A percentile compares a stretch with the other conserved stretches of the same genome.
These are phyloP conservation scores for Malthinus seriepunctatus DNA, from an alignment of 2,888 invertebrate species.

Conservation along the genomic window DNA sequence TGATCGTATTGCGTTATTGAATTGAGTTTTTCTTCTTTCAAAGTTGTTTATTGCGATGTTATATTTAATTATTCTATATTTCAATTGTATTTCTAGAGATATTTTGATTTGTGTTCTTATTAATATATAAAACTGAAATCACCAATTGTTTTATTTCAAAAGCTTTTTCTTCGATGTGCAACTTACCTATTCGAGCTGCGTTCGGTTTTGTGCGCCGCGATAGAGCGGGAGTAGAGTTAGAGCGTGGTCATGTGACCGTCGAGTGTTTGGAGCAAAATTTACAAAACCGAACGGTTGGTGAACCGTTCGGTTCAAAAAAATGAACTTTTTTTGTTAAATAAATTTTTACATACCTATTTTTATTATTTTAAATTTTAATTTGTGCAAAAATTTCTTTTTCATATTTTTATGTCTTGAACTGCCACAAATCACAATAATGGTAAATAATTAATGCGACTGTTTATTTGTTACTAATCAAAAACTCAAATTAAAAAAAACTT, in stretches of 20 bases:
- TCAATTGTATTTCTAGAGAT: conserved; percentile 48
- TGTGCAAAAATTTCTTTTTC: too few relatives aligned
- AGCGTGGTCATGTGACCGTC: too few relatives aligned
- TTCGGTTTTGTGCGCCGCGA: too few relatives aligned
- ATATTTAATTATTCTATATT: conserved; percentile 45
- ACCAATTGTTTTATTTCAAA: conserved; percentile 7
- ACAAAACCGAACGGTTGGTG: too few relatives aligned
- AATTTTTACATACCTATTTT: conserved; percentile 1
- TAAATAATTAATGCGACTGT: not conserved
- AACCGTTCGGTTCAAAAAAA: too few relatives aligned
- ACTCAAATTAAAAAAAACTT: too few relatives aligned
- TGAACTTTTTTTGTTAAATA: too few relatives aligned
- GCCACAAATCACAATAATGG: not conserved
- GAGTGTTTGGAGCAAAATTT: too few relatives aligned
- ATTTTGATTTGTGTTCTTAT: conserved; percentile 52
- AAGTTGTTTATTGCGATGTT: conserved; percentile 42
- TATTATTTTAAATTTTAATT: not conserved
- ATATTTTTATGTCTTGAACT: too few relatives aligned
- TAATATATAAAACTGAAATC: conserved; percentile 45
- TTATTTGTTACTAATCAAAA: too few relatives aligned
- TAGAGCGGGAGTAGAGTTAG: too few relatives aligned
- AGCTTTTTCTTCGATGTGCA: not conserved
- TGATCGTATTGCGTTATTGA: conserved; percentile 53
- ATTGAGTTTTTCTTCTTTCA: conserved; percentile 43
- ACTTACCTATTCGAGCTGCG: too few relatives aligned